Conservation (phyloP, 2,888 invertebrate species). For the Exocentrus adspersus region DNA sequence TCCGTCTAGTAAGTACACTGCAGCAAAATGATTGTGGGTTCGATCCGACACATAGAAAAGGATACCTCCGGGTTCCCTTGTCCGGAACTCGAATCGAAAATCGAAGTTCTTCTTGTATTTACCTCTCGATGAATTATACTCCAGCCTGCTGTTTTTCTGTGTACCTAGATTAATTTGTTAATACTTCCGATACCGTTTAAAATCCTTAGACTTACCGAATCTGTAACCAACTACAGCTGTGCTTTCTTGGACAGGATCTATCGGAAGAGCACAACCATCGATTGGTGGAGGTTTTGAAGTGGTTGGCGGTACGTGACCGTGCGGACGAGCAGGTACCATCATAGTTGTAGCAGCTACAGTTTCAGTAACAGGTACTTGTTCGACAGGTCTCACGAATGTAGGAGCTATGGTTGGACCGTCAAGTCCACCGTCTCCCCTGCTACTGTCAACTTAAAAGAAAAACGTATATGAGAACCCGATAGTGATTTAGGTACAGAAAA, state of each 20-base stretch:
- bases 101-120: slow-evolving; percentile 76
- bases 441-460: not conserved
- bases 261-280: slow-evolving; percentile 66
- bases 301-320: slow-evolving; percentile 53
- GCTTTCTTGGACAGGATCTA: slow-evolving; percentile 61
- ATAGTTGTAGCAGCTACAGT: slow-evolving; percentile 28
- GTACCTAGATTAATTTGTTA: no score
- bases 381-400: not conserved
- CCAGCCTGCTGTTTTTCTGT: slow-evolving; percentile 76
- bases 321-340: slow-evolving; percentile 54
- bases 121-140: slow-evolving; percentile 69
- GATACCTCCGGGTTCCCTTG: slow-evolving; percentile 78
- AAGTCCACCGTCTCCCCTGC: not conserved
- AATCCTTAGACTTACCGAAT: slow-evolving; percentile 76
- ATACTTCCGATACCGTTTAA: no score
- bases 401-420: slow-evolving; percentile 20
- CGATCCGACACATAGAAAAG: slow-evolving; percentile 81
- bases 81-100: slow-evolving; percentile 82
- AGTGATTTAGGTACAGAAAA: no score
- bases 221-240: slow-evolving; percentile 63
- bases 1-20: slow-evolving; percentile 80
- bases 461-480: no score
- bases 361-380: slow-evolving; percentile 28
- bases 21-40: slow-evolving; percentile 70
- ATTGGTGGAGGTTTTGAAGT: slow-evolving; percentile 57